These are phyloP conservation scores for Patella pellucida DNA, from an alignment of 2,888 invertebrate species.

Conservation along the genomic window DNA sequence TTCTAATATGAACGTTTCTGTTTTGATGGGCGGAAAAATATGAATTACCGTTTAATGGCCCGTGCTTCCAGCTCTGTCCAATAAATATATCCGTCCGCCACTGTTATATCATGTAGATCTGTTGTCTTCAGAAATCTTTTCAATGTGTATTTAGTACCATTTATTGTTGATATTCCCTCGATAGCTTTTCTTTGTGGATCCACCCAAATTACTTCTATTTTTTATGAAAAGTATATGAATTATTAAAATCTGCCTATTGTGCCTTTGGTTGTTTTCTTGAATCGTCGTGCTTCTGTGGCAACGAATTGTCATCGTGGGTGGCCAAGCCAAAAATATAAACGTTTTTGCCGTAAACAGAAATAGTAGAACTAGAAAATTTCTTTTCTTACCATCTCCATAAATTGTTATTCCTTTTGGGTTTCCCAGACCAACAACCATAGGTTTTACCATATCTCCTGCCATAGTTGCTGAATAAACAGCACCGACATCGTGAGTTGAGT, in stretches of 20 bases:
- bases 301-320: too few relatives aligned
- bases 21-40: too few relatives aligned
- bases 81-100: neutral
- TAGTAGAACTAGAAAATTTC: too few relatives aligned
- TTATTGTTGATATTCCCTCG: neutral
- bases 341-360: too few relatives aligned
- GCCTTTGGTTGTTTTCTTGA: too few relatives aligned
- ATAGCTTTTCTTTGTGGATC: neutral
- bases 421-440: conserved; percentile 15
- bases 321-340: too few relatives aligned
- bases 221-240: neutral
- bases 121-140: neutral
- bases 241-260: too few relatives aligned
- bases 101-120: neutral
- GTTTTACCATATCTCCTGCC: conserved; percentile 13
- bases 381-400: conserved; percentile 16
- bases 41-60: neutral
- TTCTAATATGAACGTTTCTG: too few relatives aligned
- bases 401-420: conserved; percentile 14
- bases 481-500: neutral
- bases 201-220: neutral
- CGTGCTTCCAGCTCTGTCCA: neutral
- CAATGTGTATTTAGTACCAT: neutral
- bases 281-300: too few relatives aligned
- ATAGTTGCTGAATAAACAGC: conserved; percentile 17